Evolutionary conservation across 2,797 vertebrate genomes (phyloP).

Genomic region (Alca torda): DNA sequence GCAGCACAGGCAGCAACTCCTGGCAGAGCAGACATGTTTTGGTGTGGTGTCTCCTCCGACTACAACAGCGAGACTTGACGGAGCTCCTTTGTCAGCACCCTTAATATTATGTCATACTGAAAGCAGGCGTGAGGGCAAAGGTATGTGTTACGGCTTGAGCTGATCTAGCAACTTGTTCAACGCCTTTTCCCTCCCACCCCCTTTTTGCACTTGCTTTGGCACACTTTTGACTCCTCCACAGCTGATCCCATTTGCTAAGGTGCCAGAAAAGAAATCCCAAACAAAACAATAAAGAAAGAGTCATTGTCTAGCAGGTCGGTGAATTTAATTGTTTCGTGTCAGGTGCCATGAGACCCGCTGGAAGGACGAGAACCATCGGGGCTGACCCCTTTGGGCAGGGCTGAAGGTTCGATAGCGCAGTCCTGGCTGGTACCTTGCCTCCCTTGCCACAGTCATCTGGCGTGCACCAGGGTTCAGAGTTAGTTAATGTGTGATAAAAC

Average conservation of each 20-base stretch:
- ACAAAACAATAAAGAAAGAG: neutral
- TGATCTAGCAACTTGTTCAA: neutral
- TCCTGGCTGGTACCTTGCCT: neutral
- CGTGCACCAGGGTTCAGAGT: neutral
- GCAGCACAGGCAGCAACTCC: neutral
- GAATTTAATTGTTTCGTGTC: neutral
- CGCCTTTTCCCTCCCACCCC: neutral
- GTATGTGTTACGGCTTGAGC: neutral
- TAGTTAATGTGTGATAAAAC: neutral
- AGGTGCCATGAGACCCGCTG: fast-evolving
- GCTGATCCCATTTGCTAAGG: neutral
- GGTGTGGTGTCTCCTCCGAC: neutral
- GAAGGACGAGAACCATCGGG: neutral
- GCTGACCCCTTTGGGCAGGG: neutral
- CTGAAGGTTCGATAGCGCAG: neutral
- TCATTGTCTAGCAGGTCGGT: neutral
- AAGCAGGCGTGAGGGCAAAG: neutral
- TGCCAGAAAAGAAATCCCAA: neutral
- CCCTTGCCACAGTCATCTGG: neutral
- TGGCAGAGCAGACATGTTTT: neutral
- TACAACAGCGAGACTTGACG: neutral
- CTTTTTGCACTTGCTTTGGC: neutral
- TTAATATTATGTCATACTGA: neutral
- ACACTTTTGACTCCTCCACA: neutral
- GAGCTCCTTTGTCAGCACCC: slow-evolving; percentile 26